phyloP scores from a whole-genome alignment of 2,113 vertebrate genomes.

The Sus scrofa region T2T-Sscrofa CM000828.6:68063501-68064000 shows the following conservation, averaged over 20 bases:
- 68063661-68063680: not conserved
- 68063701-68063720: not conserved
- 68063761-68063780: not conserved
- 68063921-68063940: not conserved
- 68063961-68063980: not conserved
- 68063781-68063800: not conserved
- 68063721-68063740: not conserved
- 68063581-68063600: not conserved
- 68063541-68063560: not conserved
- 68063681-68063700: not conserved
- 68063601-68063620: not conserved
- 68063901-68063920: no score
- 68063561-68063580: not conserved
- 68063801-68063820: not conserved
- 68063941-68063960: not conserved
- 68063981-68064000: not conserved
- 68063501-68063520: not conserved
- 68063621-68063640: not conserved
- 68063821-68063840: fast-evolving
- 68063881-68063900: not conserved
- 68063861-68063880: not conserved
- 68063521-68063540: not conserved
- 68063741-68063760: not conserved
- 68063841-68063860: not conserved
- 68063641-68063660: not conserved